Evolutionary conservation across 30 jellyfish, hydroid and myxozoan genomes (phyloP), one percentile per base, ranked within the genome.

Genomic region (Mastigias papua): DNA sequence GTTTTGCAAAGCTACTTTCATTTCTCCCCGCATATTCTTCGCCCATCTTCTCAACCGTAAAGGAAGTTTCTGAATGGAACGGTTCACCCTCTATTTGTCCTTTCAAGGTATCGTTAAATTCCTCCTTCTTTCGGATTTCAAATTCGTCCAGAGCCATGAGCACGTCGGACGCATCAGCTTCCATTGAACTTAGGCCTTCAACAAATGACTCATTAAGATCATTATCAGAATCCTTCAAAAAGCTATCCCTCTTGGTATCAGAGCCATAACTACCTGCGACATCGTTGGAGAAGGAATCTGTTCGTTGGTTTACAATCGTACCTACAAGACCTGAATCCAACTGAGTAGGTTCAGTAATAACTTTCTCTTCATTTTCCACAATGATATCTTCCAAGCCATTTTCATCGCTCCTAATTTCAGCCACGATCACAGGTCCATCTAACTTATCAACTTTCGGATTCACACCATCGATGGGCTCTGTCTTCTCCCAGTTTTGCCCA

Each of bases 111-210:
- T 77, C 88, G 57, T 77, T 35, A 48, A 69, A 69, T 62, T 34
- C 78, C 48, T 29, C 62, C 21, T 31, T 77, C 34, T 72, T 57
- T 3, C 78, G 69, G 31, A 77, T 35, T 22, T 77, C 88, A 77
- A 23, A 77, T 17, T 77, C 88, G 26, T 77, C 88, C 65, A 77
- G 19, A 32, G 88, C 88, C 68, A 34, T 62, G 23, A 23, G 20
- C 8, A 77, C 65, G 28, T 54, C 88, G 9, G 58, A 21, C 0
- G 88, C 9, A 51, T 77, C 88, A 10, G 75, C 54, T 19, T 76
- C 87, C 30, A 28, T 27, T 29, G 26, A 75, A 4, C 22, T 32
- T 35, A 37, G 34, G 34, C 35, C 49, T 2, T 73, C 68, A 48
- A 0, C 71, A 34, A 51, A 51, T 21, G 67, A 51, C 5, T 51